phyloP scores from a whole-genome alignment of 2,113 vertebrate genomes.

The Clarias gariepinus region DNA sequence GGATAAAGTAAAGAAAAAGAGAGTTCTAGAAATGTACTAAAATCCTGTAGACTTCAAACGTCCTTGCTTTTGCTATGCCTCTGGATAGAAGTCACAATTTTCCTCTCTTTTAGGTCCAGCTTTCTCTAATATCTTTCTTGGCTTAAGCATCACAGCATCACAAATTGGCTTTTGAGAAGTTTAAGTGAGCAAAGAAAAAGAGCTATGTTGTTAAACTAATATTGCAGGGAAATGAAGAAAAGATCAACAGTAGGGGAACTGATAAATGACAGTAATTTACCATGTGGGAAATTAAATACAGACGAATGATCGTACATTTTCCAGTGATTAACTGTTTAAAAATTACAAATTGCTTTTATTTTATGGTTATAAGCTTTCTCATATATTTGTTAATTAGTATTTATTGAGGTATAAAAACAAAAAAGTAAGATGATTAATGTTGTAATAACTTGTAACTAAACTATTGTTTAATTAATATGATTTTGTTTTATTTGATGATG shows the following conservation, averaged over 20 bases:
- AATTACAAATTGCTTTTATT: background rate
- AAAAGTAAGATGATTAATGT: background rate
- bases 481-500: background rate
- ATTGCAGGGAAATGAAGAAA: background rate
- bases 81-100: background rate
- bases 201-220: background rate
- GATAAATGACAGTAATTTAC: background rate
- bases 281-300: background rate
- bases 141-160: background rate
- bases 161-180: background rate
- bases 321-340: background rate
- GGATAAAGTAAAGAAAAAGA: slow-evolving; percentile 4
- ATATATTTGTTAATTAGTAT: background rate
- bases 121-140: background rate
- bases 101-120: background rate
- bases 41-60: slow-evolving; percentile 21
- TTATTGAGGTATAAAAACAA: background rate
- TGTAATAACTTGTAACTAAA: background rate
- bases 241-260: background rate
- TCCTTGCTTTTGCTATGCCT: background rate
- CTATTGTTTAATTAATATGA: background rate
- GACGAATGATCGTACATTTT: background rate
- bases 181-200: background rate
- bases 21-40: background rate
- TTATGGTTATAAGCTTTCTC: background rate